These are phyloP conservation scores for Keiferia lycopersicella DNA, from an alignment of 2,888 invertebrate genomes.

Conservation along the genomic window DNA sequence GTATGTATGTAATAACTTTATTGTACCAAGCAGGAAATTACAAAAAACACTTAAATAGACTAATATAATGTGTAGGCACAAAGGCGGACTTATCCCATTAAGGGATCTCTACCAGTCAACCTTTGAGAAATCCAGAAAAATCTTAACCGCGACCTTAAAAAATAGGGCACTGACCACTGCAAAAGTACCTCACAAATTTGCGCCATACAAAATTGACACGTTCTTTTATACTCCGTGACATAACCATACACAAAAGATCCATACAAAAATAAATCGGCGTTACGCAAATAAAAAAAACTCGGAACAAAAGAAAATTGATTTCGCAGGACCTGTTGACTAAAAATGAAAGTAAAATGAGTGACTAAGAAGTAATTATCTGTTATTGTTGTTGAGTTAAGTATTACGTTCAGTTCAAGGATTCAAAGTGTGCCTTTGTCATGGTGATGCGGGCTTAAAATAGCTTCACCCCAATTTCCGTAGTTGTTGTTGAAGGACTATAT, in stretches of 20 bases:
- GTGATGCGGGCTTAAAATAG: too few relatives aligned
- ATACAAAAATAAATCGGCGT: conserved; percentile 14
- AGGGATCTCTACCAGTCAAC: too few relatives aligned
- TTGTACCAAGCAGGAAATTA: too few relatives aligned
- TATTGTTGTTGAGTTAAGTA: neutral
- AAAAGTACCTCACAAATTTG: conserved; percentile 1
- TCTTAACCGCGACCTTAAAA: conserved; percentile 8
- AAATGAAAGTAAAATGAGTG: conserved; percentile 38
- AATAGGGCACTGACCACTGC: neutral
- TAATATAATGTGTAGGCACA: too few relatives aligned
- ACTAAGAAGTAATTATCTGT: neutral
- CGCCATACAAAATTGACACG: neutral
- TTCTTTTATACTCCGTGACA: neutral
- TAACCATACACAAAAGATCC: conserved; percentile 2
- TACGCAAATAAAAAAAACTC: conserved; percentile 33
- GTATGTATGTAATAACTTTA: too few relatives aligned
- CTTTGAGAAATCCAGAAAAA: too few relatives aligned
- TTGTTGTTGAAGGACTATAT: too few relatives aligned
- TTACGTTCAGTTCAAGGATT: neutral
- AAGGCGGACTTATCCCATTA: too few relatives aligned
- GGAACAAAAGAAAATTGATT: conserved; percentile 41
- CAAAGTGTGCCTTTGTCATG: neutral
- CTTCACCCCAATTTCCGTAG: too few relatives aligned
- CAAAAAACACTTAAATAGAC: too few relatives aligned
- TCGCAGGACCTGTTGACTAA: conserved; percentile 28